Conservation (phyloP, 2,797 vertebrate genomes). For the Nyctibius grandis region DNA sequence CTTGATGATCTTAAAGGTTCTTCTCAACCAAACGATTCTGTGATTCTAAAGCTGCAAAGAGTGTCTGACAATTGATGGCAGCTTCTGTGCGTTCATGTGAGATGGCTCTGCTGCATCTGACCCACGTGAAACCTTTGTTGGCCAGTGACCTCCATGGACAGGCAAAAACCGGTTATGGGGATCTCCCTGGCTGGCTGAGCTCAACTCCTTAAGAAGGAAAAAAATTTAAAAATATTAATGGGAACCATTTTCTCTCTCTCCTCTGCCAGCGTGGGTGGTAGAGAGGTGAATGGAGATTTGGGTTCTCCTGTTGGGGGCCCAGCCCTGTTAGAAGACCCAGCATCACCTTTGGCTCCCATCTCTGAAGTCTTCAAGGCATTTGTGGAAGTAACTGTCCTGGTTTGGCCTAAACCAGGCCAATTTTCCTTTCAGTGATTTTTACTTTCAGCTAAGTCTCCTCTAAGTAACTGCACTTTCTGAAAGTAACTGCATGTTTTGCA, state of each 20-base stretch:
- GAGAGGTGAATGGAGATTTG: not conserved
- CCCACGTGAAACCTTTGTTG: not conserved
- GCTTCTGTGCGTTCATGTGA: fast-evolving
- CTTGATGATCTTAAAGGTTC: too few species aligned
- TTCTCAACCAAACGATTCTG: too few species aligned
- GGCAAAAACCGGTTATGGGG: not conserved
- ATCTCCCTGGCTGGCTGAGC: not conserved
- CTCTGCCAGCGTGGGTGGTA: not conserved
- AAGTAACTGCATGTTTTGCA: too few species aligned
- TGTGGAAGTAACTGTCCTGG: not conserved
- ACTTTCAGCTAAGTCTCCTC: too few species aligned
- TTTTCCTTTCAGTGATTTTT: too few species aligned
- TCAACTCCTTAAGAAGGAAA: not conserved
- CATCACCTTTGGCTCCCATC: not conserved
- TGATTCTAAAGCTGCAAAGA: too few species aligned
- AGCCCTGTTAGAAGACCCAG: not conserved
- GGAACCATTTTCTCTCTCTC: not conserved
- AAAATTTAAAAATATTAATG: not conserved
- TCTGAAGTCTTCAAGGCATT: not conserved
- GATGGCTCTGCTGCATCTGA: too few species aligned
- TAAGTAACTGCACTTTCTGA: too few species aligned
- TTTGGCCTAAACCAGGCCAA: too few species aligned
- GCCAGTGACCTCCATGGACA: not conserved
- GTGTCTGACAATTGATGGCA: too few species aligned
- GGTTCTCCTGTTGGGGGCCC: fast-evolving